Evolutionary conservation across 2,888 invertebrate species (phyloP).

Genomic region (Gnatocerus cornutus): DNA sequence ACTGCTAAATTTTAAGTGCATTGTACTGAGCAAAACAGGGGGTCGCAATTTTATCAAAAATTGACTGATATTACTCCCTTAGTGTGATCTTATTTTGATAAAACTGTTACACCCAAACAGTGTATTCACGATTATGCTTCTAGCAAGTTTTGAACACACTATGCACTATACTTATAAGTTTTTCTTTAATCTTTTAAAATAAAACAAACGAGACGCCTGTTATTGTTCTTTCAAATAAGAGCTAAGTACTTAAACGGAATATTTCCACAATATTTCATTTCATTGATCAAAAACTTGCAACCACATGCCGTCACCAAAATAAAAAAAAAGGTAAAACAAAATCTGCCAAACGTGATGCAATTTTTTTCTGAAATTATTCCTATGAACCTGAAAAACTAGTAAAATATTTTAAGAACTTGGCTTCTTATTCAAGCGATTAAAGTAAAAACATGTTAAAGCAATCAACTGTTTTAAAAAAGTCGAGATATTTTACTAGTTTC

Average conservation of each 20-base stretch:
- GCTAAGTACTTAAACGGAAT: neutral
- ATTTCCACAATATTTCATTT: neutral
- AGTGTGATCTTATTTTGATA: neutral
- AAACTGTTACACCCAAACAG: neutral
- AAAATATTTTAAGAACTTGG: too few relatives aligned
- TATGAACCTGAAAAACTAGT: too few relatives aligned
- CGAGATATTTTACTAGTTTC: neutral
- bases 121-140: constrained; percentile 1
- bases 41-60: neutral
- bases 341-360: constrained; percentile 6
- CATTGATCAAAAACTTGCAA: neutral
- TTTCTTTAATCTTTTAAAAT: neutral
- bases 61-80: neutral
- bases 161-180: neutral
- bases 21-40: neutral
- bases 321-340: neutral
- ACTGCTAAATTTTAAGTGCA: constrained; percentile 12
- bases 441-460: too few relatives aligned
- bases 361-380: neutral
- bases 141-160: constrained; percentile 4
- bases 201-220: neutral
- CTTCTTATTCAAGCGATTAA: too few relatives aligned
- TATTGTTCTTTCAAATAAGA: neutral
- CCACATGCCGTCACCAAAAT: neutral
- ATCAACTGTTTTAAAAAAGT: too few relatives aligned